Evolutionary conservation across 2,888 invertebrate species (phyloP).

Genomic region (Diachrysia chrysitis): DNA sequence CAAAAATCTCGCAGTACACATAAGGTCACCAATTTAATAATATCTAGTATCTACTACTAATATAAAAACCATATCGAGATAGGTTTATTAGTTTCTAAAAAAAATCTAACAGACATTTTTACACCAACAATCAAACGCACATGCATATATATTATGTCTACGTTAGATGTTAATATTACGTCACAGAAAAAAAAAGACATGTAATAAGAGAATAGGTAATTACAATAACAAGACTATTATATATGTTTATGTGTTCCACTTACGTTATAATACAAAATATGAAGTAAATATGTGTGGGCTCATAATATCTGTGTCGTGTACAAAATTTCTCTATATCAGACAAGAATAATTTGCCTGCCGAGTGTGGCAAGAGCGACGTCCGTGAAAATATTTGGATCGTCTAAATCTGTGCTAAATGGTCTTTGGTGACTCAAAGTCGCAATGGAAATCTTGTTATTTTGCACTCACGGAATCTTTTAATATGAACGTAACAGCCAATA

Average conservation of each 20-base stretch:
- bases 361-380: slow-evolving; percentile 78
- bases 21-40: background rate
- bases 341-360: slow-evolving; percentile 62
- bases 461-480: slow-evolving; percentile 48
- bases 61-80: background rate
- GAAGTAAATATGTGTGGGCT: background rate
- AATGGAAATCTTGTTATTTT: slow-evolving; percentile 69
- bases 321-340: slow-evolving; percentile 41
- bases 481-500: slow-evolving; percentile 46
- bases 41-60: background rate
- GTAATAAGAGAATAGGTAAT: background rate
- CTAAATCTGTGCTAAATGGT: slow-evolving; percentile 83
- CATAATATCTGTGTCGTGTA: slow-evolving; percentile 19
- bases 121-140: background rate
- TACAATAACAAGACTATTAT: background rate
- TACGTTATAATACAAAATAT: background rate
- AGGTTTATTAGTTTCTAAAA: background rate
- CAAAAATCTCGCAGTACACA: too few species aligned
- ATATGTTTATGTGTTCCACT: background rate
- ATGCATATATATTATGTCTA: background rate
- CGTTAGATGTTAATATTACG: too few species aligned
- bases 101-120: background rate
- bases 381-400: slow-evolving; percentile 85
- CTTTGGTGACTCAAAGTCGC: slow-evolving; percentile 82
- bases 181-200: background rate